Evolutionary conservation across 2,888 invertebrate genomes (phyloP), one percentile per base, ranked within the genome.

Genomic region (Cryptosula pallasiana): DNA sequence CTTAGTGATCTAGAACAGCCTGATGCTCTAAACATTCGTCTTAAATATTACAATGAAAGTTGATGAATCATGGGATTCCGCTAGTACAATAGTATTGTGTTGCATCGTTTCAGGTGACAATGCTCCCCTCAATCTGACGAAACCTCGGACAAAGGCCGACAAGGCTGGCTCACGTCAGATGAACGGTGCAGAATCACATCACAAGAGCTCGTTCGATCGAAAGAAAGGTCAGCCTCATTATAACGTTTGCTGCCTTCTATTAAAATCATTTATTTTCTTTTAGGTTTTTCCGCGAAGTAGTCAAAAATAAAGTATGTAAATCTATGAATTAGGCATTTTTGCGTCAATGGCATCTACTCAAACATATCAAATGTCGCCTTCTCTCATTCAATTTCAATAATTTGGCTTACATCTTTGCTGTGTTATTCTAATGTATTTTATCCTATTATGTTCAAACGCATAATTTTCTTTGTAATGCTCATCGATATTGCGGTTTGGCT

Each of bases 81-180:
- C n/a, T n/a, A n/a, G n/a, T n/a, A n/a, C n/a, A n/a, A n/a, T n/a
- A n/a, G n/a, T n/a, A n/a, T n/a, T n/a, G n/a, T n/a, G 20, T 20
- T 45, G 45, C 45, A 45, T 45, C 45, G 45, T 45, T 45, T 45
- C 45, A 63, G 63, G 63, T 63, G 90, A 91, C 0, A 94, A 94
- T 82, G 89, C 92, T 0, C 95, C 95, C 0, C 87, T 95, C 58
- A 95, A 95, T 86, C 89, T 95, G 71, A 91, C 91, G 80, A 95
- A 94, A 86, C 94, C 94, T 73, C 91, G 70, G 70, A 63, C 63
- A 63, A 63, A 63, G n/a, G 63, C 63, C 32, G 63, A 63, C 63
- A 63, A 63, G 32, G 63, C 27, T 32, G 27, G 63, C 63, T 32
- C 63, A 5, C 63, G 13, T 9, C 27, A 63, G 32, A 5, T 13